Percentiles rank a stretch among this genome's conserved stretches.
Evolutionary conservation across 2,888 invertebrate genomes (phyloP).

Genomic region (Octodonta nipae): DNA sequence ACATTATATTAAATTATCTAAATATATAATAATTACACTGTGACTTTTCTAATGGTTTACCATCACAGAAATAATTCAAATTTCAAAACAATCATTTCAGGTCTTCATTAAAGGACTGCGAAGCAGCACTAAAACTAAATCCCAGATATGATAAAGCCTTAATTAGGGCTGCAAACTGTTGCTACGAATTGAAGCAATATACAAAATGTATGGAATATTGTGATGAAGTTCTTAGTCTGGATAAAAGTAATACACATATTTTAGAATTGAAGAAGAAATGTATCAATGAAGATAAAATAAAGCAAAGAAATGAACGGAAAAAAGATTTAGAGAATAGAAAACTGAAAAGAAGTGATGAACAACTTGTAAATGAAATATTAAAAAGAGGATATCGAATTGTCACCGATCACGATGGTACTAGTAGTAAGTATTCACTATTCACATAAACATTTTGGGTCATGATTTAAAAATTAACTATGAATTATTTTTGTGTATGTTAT

Average conservation of each 20-base stretch:
- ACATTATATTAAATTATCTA: slow-evolving; percentile 2
- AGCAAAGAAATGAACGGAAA: slow-evolving; percentile 43
- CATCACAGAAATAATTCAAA: too few species aligned
- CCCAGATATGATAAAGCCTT: slow-evolving; percentile 66
- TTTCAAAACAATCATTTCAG: slow-evolving; percentile 25
- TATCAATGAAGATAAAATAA: slow-evolving; percentile 39
- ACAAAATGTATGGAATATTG: slow-evolving; percentile 62
- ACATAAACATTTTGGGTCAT: too few species aligned
- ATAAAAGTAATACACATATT: slow-evolving; percentile 43
- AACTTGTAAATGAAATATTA: slow-evolving; percentile 36
- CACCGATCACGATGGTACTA: too few species aligned
- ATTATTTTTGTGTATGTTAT: too few species aligned
- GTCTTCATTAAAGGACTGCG: slow-evolving; percentile 67
- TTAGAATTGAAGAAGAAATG: slow-evolving; percentile 42
- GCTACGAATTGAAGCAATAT: slow-evolving; percentile 50
- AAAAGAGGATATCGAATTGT: slow-evolving; percentile 35
- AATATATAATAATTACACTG: too few species aligned
- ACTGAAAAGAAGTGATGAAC: slow-evolving; percentile 33
- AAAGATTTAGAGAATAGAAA: slow-evolving; percentile 37
- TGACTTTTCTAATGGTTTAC: too few species aligned
- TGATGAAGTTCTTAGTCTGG: slow-evolving; percentile 48
- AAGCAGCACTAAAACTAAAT: slow-evolving; percentile 61
- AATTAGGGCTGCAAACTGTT: slow-evolving; percentile 61
- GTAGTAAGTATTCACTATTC: too few species aligned
- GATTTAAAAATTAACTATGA: neutral